Evolutionary conservation across 2,888 invertebrate genomes (phyloP).

Genomic region (Deilephila elpenor): DNA sequence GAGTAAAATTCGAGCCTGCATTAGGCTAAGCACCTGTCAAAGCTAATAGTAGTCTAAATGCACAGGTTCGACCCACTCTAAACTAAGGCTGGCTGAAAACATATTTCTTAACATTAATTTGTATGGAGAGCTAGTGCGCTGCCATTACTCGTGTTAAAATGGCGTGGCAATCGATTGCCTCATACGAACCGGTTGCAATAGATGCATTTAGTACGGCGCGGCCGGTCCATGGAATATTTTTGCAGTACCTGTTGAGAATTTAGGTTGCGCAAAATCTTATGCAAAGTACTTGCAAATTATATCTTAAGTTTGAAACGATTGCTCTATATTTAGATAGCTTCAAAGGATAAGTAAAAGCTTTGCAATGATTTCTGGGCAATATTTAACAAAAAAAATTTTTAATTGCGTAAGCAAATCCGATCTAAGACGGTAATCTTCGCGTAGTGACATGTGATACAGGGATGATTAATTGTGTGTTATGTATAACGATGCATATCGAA

Average conservation of each 20-base stretch:
- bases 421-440: too few species aligned
- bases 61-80: conserved; percentile 7
- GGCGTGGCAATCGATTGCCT: conserved; percentile 37
- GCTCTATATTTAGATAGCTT: not conserved
- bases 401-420: too few species aligned
- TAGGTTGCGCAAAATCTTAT: conserved; percentile 17
- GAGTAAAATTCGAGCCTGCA: not conserved
- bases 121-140: conserved; percentile 36
- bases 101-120: conserved; percentile 31
- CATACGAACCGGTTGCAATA: conserved; percentile 28
- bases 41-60: not conserved
- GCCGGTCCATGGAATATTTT: conserved; percentile 22
- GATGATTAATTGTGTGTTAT: too few species aligned
- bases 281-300: conserved; percentile 1
- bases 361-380: not conserved
- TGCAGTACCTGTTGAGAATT: conserved; percentile 14
- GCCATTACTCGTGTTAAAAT: conserved; percentile 36
- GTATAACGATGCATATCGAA: too few species aligned
- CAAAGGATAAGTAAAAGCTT: not conserved
- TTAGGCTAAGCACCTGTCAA: not conserved
- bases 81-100: not conserved
- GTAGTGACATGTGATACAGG: too few species aligned
- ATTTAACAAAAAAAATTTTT: not conserved
- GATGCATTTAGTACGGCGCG: conserved; percentile 24
- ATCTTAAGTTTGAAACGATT: not conserved